Percentiles rank a stretch among this genome's conserved stretches.
Evolutionary conservation across 2,888 invertebrate species (phyloP).

Genomic region (Epiblema foenella): DNA sequence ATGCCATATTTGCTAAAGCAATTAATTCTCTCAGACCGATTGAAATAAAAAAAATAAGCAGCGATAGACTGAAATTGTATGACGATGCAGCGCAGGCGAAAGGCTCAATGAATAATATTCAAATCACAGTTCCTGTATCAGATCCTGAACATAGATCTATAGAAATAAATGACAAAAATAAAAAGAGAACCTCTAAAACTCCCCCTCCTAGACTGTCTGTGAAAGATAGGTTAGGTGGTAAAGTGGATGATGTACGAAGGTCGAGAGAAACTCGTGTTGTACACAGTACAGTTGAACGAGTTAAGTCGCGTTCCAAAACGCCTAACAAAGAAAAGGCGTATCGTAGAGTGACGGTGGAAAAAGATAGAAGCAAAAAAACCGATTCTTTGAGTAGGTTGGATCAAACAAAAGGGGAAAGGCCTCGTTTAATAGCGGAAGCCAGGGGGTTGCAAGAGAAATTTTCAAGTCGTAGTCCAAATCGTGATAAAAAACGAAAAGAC

Average conservation of each 20-base stretch:
- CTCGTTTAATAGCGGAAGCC: conserved; percentile 56
- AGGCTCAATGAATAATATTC: conserved; percentile 76
- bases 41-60: conserved; percentile 90
- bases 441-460: conserved; percentile 60
- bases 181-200: conserved; percentile 73
- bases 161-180: conserved; percentile 75
- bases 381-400: conserved; percentile 62
- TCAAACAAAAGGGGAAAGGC: conserved; percentile 62
- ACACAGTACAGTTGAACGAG: conserved; percentile 83
- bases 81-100: conserved; percentile 78
- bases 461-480: conserved; percentile 57
- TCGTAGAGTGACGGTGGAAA: conserved; percentile 80
- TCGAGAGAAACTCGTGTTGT: conserved; percentile 82
- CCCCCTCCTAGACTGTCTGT: conserved; percentile 89
- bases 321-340: conserved; percentile 79
- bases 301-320: conserved; percentile 82
- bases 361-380: conserved; percentile 71
- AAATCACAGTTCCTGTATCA: conserved; percentile 82
- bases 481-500: conserved; percentile 60
- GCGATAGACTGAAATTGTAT: conserved; percentile 88
- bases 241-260: conserved; percentile 86
- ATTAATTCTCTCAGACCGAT: conserved; percentile 92
- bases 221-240: conserved; percentile 92
- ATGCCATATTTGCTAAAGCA: conserved; percentile 95
- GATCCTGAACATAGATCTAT: conserved; percentile 76